phyloP scores from a whole-genome alignment of 2,888 invertebrate genomes.

The Cordilura impudica region DNA sequence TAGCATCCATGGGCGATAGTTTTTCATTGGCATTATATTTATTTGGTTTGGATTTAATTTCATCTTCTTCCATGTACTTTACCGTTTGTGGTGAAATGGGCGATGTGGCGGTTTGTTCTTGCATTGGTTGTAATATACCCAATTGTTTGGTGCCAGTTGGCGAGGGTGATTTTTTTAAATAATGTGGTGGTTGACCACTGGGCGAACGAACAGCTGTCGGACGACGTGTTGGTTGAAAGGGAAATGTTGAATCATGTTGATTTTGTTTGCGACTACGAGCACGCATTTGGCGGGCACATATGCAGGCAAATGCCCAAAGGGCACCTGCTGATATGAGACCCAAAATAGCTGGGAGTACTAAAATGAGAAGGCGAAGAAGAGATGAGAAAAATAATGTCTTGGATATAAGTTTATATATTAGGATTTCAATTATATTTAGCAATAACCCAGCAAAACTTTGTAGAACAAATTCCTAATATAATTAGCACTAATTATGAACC shows the following conservation, averaged over 20 bases:
- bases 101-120: conserved; percentile 73
- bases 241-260: conserved; percentile 76
- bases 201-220: conserved; percentile 87
- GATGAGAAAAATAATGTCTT: no score
- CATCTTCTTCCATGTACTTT: conserved; percentile 77
- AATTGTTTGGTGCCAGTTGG: conserved; percentile 82
- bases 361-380: conserved; percentile 23
- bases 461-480: no score
- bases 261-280: conserved; percentile 75
- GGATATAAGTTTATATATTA: no score
- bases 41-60: conserved; percentile 67
- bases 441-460: no score
- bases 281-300: conserved; percentile 76
- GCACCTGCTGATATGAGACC: conserved; percentile 77
- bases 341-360: conserved; percentile 77
- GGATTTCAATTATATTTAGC: no score
- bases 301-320: conserved; percentile 76
- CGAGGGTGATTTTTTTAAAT: conserved; percentile 94
- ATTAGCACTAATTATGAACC: no score
- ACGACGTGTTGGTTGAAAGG: conserved; percentile 78
- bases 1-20: conserved; percentile 67
- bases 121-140: conserved; percentile 74
- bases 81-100: conserved; percentile 73
- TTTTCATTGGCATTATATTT: conserved; percentile 68
- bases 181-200: conserved; percentile 87